These are phyloP conservation scores for Machaerirhynchus nigripectus DNA, from an alignment of 2,113 vertebrate genomes.

Conservation along the genomic window DNA sequence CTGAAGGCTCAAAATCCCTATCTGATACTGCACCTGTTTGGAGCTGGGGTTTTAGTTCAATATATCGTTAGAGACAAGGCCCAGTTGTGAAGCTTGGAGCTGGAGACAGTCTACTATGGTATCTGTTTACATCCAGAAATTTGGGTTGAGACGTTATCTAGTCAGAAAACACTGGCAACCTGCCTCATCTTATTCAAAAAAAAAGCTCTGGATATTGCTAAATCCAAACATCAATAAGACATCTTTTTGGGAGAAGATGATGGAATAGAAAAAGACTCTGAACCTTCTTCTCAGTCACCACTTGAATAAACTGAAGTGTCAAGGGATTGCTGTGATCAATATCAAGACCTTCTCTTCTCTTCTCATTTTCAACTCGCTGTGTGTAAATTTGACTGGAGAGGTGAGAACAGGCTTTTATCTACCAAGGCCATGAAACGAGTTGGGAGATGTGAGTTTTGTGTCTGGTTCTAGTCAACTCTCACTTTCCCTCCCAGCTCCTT, in stretches of 20 bases:
- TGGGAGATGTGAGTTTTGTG: not conserved
- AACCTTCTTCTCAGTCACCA: not conserved
- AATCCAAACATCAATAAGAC: not conserved
- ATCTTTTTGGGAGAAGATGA: not conserved
- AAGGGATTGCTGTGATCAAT: not conserved
- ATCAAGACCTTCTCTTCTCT: not conserved
- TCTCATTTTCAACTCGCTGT: not conserved
- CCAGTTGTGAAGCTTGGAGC: slow-evolving; percentile 47
- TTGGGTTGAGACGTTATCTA: slow-evolving; percentile 19
- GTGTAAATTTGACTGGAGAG: slow-evolving; percentile 37
- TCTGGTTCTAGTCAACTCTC: slow-evolving; percentile 30
- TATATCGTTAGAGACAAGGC: not conserved
- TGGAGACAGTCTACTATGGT: not conserved
- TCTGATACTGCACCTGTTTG: not conserved
- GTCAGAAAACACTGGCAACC: slow-evolving; percentile 42
- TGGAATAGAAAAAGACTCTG: not conserved
- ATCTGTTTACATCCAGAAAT: slow-evolving; percentile 46
- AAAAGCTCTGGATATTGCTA: not conserved
- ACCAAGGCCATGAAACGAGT: not conserved
- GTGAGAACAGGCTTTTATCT: slow-evolving; percentile 50
- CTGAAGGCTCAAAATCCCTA: not conserved
- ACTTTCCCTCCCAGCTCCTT: not conserved
- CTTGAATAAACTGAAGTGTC: not conserved
- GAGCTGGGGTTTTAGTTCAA: not conserved
- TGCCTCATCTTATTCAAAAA: not conserved